Percentiles rank a stretch among this genome's conserved stretches.
Conservation (phyloP, 2,113 vertebrate genomes). For the Montifringilla adamsi region DNA sequence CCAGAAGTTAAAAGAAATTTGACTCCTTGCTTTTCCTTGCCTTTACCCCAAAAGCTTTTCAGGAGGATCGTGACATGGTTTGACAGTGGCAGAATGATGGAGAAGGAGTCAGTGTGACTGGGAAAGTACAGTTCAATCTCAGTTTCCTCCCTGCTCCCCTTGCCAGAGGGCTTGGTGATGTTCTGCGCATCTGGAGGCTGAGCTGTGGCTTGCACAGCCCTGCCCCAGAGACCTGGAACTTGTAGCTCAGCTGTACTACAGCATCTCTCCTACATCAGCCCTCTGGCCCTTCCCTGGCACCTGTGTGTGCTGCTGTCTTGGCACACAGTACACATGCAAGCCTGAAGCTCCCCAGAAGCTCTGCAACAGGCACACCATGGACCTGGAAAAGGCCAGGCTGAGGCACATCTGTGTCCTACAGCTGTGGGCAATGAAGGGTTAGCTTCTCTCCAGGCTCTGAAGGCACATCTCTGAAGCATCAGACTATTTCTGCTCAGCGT, state of each 20-base stretch:
- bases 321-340: neutral
- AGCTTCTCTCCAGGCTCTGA: neutral
- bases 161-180: neutral
- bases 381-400: neutral
- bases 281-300: neutral
- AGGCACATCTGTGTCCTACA: neutral
- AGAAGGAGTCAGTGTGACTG: neutral
- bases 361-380: neutral
- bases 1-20: neutral
- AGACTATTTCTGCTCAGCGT: neutral
- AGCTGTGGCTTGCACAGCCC: neutral
- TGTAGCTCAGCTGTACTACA: neutral
- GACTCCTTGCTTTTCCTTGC: neutral
- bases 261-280: neutral
- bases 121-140: neutral
- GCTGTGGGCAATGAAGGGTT: neutral
- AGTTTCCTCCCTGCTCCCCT: neutral
- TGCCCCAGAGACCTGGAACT: neutral
- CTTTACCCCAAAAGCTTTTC: neutral
- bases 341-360: neutral
- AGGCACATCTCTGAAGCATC: neutral
- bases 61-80: neutral
- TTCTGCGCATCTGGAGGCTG: neutral
- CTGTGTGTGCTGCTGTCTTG: neutral
- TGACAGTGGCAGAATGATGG: neutral